phyloP scores from a whole-genome alignment of 1,140 invertebrate genomes.

The Augochlora pura region DNA sequence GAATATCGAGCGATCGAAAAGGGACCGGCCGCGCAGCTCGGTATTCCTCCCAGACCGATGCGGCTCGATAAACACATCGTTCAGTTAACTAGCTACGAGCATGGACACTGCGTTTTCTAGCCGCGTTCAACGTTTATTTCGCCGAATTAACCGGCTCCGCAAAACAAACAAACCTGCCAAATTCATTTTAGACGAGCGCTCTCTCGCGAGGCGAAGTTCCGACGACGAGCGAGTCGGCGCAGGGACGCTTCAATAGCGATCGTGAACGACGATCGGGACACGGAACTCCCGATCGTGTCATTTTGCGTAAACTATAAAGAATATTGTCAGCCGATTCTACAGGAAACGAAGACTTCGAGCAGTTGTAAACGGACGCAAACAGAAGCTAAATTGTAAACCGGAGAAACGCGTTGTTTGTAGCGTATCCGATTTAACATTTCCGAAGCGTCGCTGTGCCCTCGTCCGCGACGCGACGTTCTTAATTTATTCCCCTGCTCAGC shows the following conservation, averaged over 20 bases:
- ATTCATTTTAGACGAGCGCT: not conserved
- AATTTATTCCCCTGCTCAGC: constrained; percentile 59
- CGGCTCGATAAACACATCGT: constrained; percentile 19
- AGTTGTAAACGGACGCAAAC: too few relatives aligned
- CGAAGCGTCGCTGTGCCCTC: not conserved
- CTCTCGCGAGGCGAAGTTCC: not conserved
- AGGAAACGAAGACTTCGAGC: too few relatives aligned
- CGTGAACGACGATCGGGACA: too few relatives aligned
- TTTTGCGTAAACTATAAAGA: too few relatives aligned
- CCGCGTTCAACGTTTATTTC: not conserved
- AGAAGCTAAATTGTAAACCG: too few relatives aligned
- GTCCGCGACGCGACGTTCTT: constrained; percentile 25
- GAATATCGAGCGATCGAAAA: constrained; percentile 5
- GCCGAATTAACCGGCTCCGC: not conserved
- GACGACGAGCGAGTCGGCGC: too few relatives aligned
- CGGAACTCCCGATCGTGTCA: too few relatives aligned
- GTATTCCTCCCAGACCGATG: constrained; percentile 4
- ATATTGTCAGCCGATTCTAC: too few relatives aligned
- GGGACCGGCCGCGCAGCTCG: not conserved
- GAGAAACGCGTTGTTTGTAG: too few relatives aligned
- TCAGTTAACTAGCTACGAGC: not conserved
- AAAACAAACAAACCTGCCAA: not conserved
- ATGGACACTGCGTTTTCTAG: not conserved
- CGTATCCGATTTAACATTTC: not conserved
- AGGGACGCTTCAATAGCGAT: not conserved